Conservation (phyloP, 1,140 invertebrate species). For the Kradibia gibbosae region DNA sequence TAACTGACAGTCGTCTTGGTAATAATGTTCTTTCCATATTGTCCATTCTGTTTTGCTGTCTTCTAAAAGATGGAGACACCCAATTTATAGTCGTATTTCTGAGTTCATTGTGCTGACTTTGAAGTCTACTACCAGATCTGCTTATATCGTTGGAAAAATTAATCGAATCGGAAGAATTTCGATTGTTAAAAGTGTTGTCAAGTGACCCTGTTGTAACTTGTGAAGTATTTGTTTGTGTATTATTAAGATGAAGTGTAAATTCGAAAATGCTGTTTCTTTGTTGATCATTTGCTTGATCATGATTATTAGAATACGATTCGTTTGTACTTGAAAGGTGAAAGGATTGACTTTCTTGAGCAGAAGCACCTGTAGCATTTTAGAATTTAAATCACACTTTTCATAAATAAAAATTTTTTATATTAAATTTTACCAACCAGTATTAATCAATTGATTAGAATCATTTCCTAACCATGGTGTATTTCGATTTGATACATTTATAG, state of each 20-base stretch:
- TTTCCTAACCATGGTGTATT: slow-evolving; percentile 6
- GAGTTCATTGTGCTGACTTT: slow-evolving; percentile 54
- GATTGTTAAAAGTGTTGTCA: slow-evolving; percentile 30
- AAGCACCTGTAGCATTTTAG: slow-evolving; percentile 1
- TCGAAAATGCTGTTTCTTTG: slow-evolving; percentile 44
- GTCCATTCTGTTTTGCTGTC: slow-evolving; percentile 56
- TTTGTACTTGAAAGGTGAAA: not conserved
- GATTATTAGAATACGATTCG: slow-evolving; percentile 17
- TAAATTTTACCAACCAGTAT: slow-evolving; percentile 18
- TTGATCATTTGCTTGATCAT: slow-evolving; percentile 39
- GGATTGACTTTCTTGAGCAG: slow-evolving; percentile 2
- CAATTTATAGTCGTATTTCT: slow-evolving; percentile 57
- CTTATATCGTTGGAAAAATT: slow-evolving; percentile 51
- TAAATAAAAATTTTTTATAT: not conserved
- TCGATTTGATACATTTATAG: not conserved
- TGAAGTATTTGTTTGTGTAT: not conserved
- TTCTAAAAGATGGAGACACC: slow-evolving; percentile 54
- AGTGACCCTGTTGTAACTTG: slow-evolving; percentile 4
- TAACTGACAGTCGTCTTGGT: slow-evolving; percentile 49
- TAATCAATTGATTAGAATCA: slow-evolving; percentile 32
- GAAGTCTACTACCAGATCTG: slow-evolving; percentile 51
- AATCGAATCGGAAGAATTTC: not conserved
- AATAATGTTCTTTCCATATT: slow-evolving; percentile 54
- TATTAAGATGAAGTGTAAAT: slow-evolving; percentile 41
- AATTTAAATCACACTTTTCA: not conserved